A percentile compares a stretch with the other conserved stretches of the same genome.
These are phyloP conservation scores for Limnephilus auricula DNA, from an alignment of 2,888 invertebrate species.

Conservation along the genomic window DNA sequence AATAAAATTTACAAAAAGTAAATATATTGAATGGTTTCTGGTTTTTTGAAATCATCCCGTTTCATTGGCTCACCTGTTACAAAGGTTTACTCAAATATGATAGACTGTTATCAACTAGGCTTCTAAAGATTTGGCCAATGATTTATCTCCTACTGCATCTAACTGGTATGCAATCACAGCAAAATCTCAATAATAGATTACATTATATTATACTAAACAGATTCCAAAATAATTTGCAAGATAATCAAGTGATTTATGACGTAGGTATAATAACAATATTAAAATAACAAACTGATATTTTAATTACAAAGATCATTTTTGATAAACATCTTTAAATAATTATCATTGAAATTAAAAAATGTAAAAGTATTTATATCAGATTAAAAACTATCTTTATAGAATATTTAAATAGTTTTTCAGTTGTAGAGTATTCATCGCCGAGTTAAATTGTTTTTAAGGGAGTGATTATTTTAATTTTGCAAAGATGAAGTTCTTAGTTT, in stretches of 20 bases:
- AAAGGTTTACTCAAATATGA: too few species aligned
- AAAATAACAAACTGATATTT: not conserved
- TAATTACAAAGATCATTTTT: not conserved
- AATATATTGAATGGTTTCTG: too few species aligned
- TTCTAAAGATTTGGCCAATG: too few species aligned
- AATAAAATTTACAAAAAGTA: too few species aligned
- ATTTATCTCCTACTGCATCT: not conserved
- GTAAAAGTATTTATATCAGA: not conserved
- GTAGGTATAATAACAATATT: not conserved
- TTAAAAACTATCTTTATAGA: not conserved
- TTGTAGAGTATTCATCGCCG: not conserved
- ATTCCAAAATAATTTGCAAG: not conserved
- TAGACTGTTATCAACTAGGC: too few species aligned
- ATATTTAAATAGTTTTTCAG: not conserved
- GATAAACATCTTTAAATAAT: not conserved
- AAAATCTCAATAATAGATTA: not conserved
- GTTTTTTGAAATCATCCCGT: too few species aligned
- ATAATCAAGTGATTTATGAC: not conserved
- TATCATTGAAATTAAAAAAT: not conserved
- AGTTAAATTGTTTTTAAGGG: not conserved
- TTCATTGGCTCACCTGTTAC: too few species aligned
- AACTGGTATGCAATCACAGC: not conserved
- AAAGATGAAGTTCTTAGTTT: constrained; percentile 33
- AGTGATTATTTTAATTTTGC: not conserved
- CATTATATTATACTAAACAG: not conserved